Conservation (phyloP, 2,888 invertebrate genomes). For the Colostygia pectinataria region DNA sequence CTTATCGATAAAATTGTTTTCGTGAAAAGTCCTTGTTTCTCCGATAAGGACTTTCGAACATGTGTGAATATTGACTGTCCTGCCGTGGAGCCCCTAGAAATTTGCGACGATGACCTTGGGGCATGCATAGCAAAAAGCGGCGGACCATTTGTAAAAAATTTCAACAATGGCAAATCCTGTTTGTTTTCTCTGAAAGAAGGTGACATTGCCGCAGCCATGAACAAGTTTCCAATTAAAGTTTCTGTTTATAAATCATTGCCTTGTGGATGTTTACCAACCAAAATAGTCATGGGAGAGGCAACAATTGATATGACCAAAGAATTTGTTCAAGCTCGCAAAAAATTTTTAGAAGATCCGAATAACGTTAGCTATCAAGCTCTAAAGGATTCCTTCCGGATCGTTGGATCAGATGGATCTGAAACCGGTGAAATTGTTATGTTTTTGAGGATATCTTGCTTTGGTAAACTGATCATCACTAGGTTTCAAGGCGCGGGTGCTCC, state of each 20-base stretch:
- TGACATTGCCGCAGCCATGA: conserved; percentile 78
- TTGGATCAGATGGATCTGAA: conserved; percentile 70
- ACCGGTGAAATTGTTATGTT: conserved; percentile 85
- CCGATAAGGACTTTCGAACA: conserved; percentile 78
- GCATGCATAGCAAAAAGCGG: conserved; percentile 61
- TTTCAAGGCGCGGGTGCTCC: conserved; percentile 79
- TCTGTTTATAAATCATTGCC: conserved; percentile 84
- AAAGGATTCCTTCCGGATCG: conserved; percentile 84
- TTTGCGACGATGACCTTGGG: conserved; percentile 84
- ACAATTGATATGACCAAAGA: conserved; percentile 84
- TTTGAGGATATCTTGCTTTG: conserved; percentile 86
- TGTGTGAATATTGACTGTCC: conserved; percentile 85
- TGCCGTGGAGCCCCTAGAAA: conserved; percentile 82
- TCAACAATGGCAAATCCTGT: conserved; percentile 86
- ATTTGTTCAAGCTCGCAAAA: conserved; percentile 81
- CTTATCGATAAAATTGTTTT: conserved; percentile 81
- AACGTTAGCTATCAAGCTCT: conserved; percentile 80
- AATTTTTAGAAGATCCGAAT: conserved; percentile 70
- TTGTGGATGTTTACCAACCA: conserved; percentile 85
- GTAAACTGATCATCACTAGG: conserved; percentile 85
- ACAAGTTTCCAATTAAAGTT: conserved; percentile 81
- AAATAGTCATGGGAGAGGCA: conserved; percentile 82
- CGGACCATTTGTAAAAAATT: conserved; percentile 69
- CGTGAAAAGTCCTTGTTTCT: conserved; percentile 66
- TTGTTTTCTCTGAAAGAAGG: conserved; percentile 84